Base-by-base conservation (phyloP, 1,140 invertebrate species). In the Drosophila kanapiae region DNA sequence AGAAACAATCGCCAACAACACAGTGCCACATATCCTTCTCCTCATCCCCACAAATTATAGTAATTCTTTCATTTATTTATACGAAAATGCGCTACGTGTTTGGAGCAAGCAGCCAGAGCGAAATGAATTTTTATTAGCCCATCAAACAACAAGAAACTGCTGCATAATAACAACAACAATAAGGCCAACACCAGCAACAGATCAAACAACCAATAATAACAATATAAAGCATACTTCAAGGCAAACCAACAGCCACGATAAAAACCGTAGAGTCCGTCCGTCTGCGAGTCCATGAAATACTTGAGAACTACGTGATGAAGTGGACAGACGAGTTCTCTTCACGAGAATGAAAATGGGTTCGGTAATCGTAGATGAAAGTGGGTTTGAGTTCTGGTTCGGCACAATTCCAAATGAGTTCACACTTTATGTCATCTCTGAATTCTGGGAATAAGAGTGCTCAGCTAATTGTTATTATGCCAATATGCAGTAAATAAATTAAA, bases 71-170 rank as follows among this genome's bases (percentile, higher is more conserved):
- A 40, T 53, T 65, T 64, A 38, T 49, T 63, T 57, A 37, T 42
- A 75, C 16, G 6, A 45, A 59, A 42, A 45, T 68, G 38, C 11
- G 33, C n/a, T 71, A 59, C 69, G 69, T 72, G 69, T 48, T 59
- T 10, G 53, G 7, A 23, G 51, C 23, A 18, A 43, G 16, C 29
- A 29, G 11, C 13, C 8, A 40, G 45, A 71, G 13, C 35, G 31
- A 68, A 90, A 88, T 90, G 81, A 88, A 88, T 88, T 90, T 88
- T 88, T 90, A 88, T 88, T 88, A 85, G 85, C 81, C 59, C 85
- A 70, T 87, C 71, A 54, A 75, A 75, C 78, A 88, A 80, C 65
- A 75, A 62, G 78, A 79, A 83, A 88, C 84, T 87, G 83, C 84
- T 87, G 83, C 84, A 84, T 87, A 83, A 87, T 83, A 88, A 87